These are phyloP conservation scores for Xanthostigma xanthostigma DNA, from an alignment of 2,888 invertebrate species.

Conservation along the genomic window DNA sequence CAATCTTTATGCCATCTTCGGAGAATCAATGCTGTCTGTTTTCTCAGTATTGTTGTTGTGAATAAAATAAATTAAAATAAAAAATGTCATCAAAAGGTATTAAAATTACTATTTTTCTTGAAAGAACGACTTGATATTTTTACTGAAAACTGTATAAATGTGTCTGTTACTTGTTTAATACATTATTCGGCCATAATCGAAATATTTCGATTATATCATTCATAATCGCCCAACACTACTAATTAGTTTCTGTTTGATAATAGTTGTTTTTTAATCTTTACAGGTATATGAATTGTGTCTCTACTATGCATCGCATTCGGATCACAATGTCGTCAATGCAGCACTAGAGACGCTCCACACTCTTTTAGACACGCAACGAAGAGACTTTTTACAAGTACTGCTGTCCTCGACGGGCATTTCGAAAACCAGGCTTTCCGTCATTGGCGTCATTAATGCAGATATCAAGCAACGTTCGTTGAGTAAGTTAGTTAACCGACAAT, in stretches of 20 bases:
- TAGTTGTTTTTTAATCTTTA: constrained; percentile 28
- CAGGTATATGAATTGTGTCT: constrained; percentile 68
- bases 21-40: too few species aligned
- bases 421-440: constrained; percentile 26
- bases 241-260: constrained; percentile 27
- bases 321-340: constrained; percentile 81
- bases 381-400: constrained; percentile 35
- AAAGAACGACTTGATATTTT: too few species aligned
- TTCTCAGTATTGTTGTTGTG: too few species aligned
- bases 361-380: constrained; percentile 38
- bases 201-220: too few species aligned
- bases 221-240: too few species aligned
- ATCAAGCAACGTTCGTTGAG: constrained; percentile 37
- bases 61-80: too few species aligned
- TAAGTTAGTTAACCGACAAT: constrained; percentile 26
- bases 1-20: too few species aligned
- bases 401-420: constrained; percentile 32
- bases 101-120: too few species aligned
- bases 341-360: constrained; percentile 64
- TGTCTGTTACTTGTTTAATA: too few species aligned
- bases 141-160: too few species aligned
- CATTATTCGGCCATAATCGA: too few species aligned
- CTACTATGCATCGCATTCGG: constrained; percentile 48
- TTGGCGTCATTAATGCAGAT: constrained; percentile 23
- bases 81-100: too few species aligned